Conservation (phyloP, 2,888 invertebrate genomes). For the Acanthacorydalis orientalis region DNA sequence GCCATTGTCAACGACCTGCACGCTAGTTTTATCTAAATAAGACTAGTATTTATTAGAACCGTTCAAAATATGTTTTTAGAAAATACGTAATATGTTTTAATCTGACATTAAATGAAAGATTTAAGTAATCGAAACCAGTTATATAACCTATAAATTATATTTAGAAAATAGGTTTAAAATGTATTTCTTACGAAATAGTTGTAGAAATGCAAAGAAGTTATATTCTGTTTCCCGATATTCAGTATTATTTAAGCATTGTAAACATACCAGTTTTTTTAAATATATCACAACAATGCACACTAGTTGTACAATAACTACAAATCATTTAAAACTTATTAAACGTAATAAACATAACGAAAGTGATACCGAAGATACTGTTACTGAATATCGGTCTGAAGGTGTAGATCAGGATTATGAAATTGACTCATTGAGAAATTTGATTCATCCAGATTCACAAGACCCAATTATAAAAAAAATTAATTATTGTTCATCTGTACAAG, state of each 20-base stretch:
- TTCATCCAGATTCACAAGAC: constrained; percentile 16
- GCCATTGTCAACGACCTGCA: neutral
- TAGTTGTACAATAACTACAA: neutral
- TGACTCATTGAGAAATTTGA: constrained; percentile 11
- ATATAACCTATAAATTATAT: too few relatives aligned
- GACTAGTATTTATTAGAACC: too few relatives aligned
- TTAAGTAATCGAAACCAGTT: too few relatives aligned
- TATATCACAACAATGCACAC: neutral
- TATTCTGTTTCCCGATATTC: too few relatives aligned
- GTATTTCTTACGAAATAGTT: too few relatives aligned
- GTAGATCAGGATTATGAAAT: constrained; percentile 3
- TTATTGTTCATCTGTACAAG: constrained; percentile 21
- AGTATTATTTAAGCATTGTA: too few relatives aligned
- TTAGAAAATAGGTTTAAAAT: too few relatives aligned
- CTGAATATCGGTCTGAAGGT: neutral
- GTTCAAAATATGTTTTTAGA: too few relatives aligned
- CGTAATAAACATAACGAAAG: neutral
- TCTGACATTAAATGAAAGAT: too few relatives aligned
- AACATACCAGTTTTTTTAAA: neutral
- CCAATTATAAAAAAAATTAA: constrained; percentile 17
- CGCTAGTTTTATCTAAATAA: too few relatives aligned
- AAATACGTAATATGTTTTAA: too few relatives aligned
- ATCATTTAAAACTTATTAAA: neutral
- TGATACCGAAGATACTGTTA: neutral
- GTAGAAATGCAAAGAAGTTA: too few relatives aligned